Conservation (phyloP, 2,888 invertebrate genomes). For the Ophonus ardosiacus region DNA sequence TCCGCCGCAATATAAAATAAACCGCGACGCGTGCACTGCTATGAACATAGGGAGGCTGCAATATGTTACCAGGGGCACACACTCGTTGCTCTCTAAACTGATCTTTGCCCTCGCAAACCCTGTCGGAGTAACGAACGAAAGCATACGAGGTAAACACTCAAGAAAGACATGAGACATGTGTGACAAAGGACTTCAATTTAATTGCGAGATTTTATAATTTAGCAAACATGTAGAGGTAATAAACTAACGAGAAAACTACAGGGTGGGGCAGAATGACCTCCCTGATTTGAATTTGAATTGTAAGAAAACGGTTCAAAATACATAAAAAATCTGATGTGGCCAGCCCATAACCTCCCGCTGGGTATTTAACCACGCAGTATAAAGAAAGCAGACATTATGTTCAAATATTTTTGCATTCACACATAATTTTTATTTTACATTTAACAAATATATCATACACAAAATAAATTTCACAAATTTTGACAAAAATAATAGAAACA, state of each 20-base stretch:
- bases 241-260: background rate
- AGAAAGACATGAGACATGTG: background rate
- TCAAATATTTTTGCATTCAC: too few relatives aligned
- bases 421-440: too few relatives aligned
- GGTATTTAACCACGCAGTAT: too few relatives aligned
- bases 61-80: slow-evolving; percentile 36
- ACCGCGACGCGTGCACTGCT: slow-evolving; percentile 18
- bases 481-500: too few relatives aligned
- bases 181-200: background rate
- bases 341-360: too few relatives aligned
- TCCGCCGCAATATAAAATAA: slow-evolving; percentile 33
- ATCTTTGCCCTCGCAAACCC: slow-evolving; percentile 18
- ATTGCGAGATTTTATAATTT: background rate
- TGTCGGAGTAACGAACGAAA: background rate
- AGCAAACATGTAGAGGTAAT: background rate
- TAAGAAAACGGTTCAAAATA: too few relatives aligned
- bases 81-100: background rate
- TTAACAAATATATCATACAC: too few relatives aligned
- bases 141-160: background rate
- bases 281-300: too few relatives aligned
- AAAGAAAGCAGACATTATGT: too few relatives aligned
- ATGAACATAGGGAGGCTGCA: background rate
- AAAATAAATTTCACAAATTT: too few relatives aligned
- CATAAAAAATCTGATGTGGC: too few relatives aligned
- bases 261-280: too few relatives aligned